These are phyloP conservation scores for Mionectes olivaceus DNA, from an alignment of 2,797 vertebrate species.

Conservation along the genomic window DNA sequence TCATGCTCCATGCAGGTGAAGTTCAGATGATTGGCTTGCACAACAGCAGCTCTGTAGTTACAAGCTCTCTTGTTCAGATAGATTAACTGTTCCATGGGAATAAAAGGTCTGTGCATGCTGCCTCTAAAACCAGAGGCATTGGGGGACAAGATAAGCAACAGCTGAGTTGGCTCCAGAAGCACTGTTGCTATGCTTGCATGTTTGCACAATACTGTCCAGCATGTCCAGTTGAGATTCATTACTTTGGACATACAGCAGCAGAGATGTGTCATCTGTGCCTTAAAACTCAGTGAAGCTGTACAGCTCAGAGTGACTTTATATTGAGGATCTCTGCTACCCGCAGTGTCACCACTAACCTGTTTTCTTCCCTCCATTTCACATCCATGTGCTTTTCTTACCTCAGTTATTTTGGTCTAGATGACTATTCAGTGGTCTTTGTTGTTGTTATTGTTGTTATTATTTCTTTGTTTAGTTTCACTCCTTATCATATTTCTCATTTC, in stretches of 20 bases:
- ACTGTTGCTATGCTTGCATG: background rate
- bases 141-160: conserved; percentile 34
- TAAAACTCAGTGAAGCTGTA: background rate
- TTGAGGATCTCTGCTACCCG: background rate
- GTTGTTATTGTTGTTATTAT: background rate
- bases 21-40: background rate
- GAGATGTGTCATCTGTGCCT: background rate
- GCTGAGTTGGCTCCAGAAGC: conserved; percentile 20
- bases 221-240: background rate
- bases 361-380: background rate
- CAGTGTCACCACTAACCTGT: background rate
- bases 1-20: background rate
- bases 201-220: background rate
- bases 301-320: background rate
- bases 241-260: background rate
- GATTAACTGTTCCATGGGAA: conserved; percentile 49
- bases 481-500: background rate
- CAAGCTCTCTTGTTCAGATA: background rate
- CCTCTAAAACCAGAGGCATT: background rate
- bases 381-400: background rate
- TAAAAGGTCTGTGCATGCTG: background rate
- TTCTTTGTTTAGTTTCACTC: background rate
- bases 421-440: background rate
- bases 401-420: background rate
- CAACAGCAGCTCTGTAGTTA: background rate